Evolutionary conservation across 1,140 invertebrate genomes (phyloP).

Genomic region (Pinna nobilis): DNA sequence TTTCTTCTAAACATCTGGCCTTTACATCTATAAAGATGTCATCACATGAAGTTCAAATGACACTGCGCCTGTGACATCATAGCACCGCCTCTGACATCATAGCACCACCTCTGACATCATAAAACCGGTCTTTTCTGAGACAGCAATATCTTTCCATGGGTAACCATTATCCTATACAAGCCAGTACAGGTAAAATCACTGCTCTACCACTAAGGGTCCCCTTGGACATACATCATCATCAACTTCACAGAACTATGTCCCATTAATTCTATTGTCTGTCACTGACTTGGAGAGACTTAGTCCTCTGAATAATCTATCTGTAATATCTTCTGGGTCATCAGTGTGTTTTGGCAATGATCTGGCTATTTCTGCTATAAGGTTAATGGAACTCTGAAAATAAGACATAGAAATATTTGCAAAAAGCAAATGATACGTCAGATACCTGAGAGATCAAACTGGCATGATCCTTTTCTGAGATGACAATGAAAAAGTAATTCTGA

Average conservation of each 20-base stretch:
- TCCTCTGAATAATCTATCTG: conserved; percentile 41
- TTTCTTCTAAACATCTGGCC: too few relatives aligned
- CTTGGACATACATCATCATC: background rate
- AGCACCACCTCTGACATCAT: too few relatives aligned
- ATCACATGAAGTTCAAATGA: too few relatives aligned
- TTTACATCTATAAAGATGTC: too few relatives aligned
- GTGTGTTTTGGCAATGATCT: conserved; percentile 41
- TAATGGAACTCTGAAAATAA: conserved; percentile 48
- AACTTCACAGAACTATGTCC: background rate
- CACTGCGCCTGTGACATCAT: too few relatives aligned
- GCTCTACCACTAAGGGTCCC: too few relatives aligned
- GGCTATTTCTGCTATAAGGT: conserved; percentile 50
- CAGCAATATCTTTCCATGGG: too few relatives aligned
- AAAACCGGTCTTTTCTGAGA: too few relatives aligned
- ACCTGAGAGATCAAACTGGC: background rate
- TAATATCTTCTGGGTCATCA: conserved; percentile 44
- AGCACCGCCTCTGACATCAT: too few relatives aligned
- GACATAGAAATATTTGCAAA: background rate
- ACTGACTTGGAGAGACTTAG: conserved; percentile 33
- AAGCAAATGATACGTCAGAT: background rate
- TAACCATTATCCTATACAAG: too few relatives aligned
- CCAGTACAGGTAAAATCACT: too few relatives aligned
- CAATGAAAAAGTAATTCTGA: background rate
- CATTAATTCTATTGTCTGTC: conserved; percentile 19
- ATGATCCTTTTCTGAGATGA: background rate